These are phyloP conservation scores for Acanthurus tractus DNA, from an alignment of 2,797 vertebrate species.

Conservation along the genomic window DNA sequence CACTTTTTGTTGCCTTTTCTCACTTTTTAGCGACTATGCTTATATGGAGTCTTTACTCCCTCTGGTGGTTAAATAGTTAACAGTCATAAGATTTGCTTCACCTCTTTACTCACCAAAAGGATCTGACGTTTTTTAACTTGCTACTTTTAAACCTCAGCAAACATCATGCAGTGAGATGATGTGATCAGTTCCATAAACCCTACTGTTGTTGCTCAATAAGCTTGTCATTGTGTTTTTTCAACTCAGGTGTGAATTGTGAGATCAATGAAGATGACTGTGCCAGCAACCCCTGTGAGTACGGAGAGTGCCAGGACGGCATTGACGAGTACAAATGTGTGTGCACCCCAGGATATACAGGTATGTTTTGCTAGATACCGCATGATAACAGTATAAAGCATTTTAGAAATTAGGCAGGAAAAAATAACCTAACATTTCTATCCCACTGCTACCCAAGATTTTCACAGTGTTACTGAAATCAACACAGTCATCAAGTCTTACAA, in stretches of 20 bases:
- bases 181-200: neutral
- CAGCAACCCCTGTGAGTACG: conserved; percentile 90
- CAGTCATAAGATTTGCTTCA: neutral
- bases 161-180: neutral
- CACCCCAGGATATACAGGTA: conserved; percentile 93
- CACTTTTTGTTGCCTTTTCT: conserved; percentile 25
- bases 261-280: conserved; percentile 94
- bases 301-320: conserved; percentile 92
- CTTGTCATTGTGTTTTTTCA: conserved; percentile 7
- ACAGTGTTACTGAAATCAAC: neutral
- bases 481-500: neutral
- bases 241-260: conserved; percentile 92
- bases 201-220: neutral
- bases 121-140: neutral
- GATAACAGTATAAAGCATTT: neutral
- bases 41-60: conserved; percentile 54
- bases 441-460: neutral
- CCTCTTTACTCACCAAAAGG: neutral
- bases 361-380: neutral
- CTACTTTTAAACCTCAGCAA: conserved; percentile 1
- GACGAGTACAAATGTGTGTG: conserved; percentile 94
- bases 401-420: neutral
- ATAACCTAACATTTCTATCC: neutral
- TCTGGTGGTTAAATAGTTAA: conserved; percentile 58
- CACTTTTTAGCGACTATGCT: neutral